Evolutionary conservation across 64 coral and sea anemone species (phyloP).

Genomic region (Dendronephthya gigantea): DNA sequence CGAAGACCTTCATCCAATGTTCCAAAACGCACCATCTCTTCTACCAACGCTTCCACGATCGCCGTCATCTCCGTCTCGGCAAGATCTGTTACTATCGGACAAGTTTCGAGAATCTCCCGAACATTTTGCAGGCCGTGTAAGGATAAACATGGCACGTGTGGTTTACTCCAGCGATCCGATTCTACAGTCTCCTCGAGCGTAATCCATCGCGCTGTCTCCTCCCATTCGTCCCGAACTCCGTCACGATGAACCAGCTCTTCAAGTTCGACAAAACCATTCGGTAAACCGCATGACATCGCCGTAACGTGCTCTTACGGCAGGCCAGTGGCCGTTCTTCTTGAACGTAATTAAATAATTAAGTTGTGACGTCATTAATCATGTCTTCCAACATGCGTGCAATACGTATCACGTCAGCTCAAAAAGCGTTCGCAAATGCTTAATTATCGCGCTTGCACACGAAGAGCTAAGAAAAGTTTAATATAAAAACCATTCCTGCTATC

Average conservation of each 20-base stretch:
- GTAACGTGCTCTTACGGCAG: not conserved
- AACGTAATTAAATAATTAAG: not conserved
- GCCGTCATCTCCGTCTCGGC: constrained; percentile 33
- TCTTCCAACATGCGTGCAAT: not conserved
- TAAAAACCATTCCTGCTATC: too few relatives aligned
- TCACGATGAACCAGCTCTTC: constrained; percentile 56
- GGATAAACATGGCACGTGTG: constrained; percentile 78
- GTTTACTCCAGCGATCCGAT: constrained; percentile 92
- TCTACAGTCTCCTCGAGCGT: constrained; percentile 93
- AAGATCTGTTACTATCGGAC: constrained; percentile 58
- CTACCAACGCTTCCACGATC: constrained; percentile 53
- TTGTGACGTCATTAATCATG: not conserved
- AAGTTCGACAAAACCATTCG: constrained; percentile 78
- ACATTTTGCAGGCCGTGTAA: constrained; percentile 57
- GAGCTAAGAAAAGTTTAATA: too few relatives aligned
- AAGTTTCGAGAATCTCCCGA: constrained; percentile 48
- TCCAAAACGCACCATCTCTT: constrained; percentile 43
- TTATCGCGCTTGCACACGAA: too few relatives aligned
- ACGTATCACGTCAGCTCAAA: not conserved
- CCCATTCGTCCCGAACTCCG: constrained; percentile 53
- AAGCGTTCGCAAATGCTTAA: too few relatives aligned
- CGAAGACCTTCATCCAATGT: constrained; percentile 37
- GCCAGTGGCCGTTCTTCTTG: not conserved
- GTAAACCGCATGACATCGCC: not conserved
- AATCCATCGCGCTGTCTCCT: constrained; percentile 94